Conservation (phyloP, 2,797 vertebrate species). For the Muscicapa striata region DNA sequence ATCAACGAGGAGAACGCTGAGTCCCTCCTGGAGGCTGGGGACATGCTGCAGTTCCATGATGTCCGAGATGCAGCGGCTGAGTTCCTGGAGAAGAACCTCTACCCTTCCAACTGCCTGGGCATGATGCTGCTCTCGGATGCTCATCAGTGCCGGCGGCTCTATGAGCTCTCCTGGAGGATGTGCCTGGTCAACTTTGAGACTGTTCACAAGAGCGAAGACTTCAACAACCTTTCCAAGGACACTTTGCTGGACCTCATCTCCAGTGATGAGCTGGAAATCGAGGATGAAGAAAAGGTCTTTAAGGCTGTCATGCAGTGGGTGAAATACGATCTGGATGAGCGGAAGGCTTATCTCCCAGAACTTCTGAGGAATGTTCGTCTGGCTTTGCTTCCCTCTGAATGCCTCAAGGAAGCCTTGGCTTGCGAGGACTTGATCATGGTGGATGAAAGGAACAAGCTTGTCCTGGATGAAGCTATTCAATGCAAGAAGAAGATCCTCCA, state of each 20-base stretch:
- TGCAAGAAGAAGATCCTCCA: conserved; percentile 91
- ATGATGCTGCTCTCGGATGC: conserved; percentile 94
- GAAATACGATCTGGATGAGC: conserved; percentile 81
- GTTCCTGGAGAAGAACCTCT: conserved; percentile 92
- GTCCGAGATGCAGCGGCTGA: conserved; percentile 91
- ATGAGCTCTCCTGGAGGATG: conserved; percentile 93
- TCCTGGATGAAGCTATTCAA: conserved; percentile 90
- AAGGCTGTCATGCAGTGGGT: conserved; percentile 91
- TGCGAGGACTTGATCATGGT: conserved; percentile 88
- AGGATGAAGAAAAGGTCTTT: conserved; percentile 92
- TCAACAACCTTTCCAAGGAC: conserved; percentile 89
- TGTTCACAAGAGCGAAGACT: conserved; percentile 89
- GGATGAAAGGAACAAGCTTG: conserved; percentile 84
- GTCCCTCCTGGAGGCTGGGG: conserved; percentile 90
- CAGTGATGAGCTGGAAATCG: conserved; percentile 93
- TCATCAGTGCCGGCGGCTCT: conserved; percentile 91
- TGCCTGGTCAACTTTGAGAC: conserved; percentile 92
- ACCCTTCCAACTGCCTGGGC: conserved; percentile 91
- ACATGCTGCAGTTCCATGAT: conserved; percentile 96
- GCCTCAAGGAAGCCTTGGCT: conserved; percentile 86
- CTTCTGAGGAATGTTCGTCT: conserved; percentile 87
- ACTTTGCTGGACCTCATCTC: conserved; percentile 89
- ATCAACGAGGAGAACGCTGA: conserved; percentile 95
- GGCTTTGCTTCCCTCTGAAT: conserved; percentile 89
- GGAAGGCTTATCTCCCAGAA: conserved; percentile 85